Evolutionary conservation across 2,888 invertebrate species (phyloP).

Genomic region (Eulithis prunata): DNA sequence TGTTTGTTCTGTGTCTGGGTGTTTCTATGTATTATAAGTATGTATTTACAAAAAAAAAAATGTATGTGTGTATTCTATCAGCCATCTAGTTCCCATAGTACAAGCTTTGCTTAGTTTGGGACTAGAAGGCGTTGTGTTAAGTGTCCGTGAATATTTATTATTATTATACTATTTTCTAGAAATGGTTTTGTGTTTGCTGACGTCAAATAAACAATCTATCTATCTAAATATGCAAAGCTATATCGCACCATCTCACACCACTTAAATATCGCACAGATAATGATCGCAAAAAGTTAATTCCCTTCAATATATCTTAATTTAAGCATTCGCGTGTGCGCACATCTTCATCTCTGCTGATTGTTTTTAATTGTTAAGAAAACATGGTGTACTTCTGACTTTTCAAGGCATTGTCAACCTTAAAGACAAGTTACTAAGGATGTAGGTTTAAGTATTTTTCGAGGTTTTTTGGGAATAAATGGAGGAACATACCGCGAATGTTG

Average conservation of each 20-base stretch:
- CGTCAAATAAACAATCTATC: too few species aligned
- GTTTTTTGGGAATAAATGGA: not conserved
- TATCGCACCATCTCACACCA: slow-evolving; percentile 20
- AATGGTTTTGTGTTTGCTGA: too few species aligned
- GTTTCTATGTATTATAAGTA: too few species aligned
- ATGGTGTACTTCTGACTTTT: not conserved
- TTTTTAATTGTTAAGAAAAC: slow-evolving; percentile 50
- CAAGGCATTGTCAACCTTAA: slow-evolving; percentile 21
- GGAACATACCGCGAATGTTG: not conserved
- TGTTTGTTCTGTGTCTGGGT: too few species aligned
- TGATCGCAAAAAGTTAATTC: slow-evolving; percentile 54
- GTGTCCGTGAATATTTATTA: too few species aligned
- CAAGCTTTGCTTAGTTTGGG: too few species aligned
- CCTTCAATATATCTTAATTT: slow-evolving; percentile 70
- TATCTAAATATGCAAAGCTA: too few species aligned
- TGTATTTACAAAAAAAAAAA: too few species aligned
- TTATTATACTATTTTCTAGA: too few species aligned
- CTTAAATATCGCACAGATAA: slow-evolving; percentile 37
- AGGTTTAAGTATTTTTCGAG: not conserved
- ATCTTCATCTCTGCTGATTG: slow-evolving; percentile 57
- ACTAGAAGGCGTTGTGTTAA: too few species aligned
- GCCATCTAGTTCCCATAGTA: too few species aligned
- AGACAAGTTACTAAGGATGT: not conserved
- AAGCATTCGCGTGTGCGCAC: slow-evolving; percentile 50
- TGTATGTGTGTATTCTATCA: too few species aligned